These are phyloP conservation scores for Philopedon plagiatum DNA, from an alignment of 2,888 invertebrate genomes.

Conservation along the genomic window DNA sequence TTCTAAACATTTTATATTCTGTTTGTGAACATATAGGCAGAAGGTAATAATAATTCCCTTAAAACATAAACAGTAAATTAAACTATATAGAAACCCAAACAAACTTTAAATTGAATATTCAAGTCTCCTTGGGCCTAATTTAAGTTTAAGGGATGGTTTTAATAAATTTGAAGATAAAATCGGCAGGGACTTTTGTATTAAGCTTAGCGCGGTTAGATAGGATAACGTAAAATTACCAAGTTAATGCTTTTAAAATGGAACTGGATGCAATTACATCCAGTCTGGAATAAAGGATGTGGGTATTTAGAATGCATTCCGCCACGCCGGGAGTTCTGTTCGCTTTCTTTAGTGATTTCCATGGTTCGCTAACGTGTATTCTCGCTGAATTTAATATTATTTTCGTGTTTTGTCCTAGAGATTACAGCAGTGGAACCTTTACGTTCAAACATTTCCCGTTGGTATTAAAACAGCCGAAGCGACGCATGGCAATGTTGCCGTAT, in stretches of 20 bases:
- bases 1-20: too few relatives aligned
- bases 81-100: not conserved
- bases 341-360: not conserved
- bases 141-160: not conserved
- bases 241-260: not conserved
- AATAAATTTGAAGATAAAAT: not conserved
- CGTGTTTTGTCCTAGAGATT: too few relatives aligned
- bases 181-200: not conserved
- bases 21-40: not conserved
- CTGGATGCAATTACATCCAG: not conserved
- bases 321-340: not conserved
- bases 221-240: not conserved
- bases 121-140: not conserved
- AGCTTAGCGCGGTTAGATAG: not conserved
- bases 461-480: too few relatives aligned
- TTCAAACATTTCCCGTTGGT: too few relatives aligned
- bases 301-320: not conserved
- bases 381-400: not conserved
- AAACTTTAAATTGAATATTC: constrained; percentile 2
- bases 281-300: not conserved
- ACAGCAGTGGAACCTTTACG: too few relatives aligned
- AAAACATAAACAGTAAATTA: not conserved
- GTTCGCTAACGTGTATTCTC: not conserved
- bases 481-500: too few relatives aligned
- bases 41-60: not conserved